These are phyloP conservation scores for Caerostris darwini DNA, from an alignment of 1,140 invertebrate species.

Conservation along the genomic window DNA sequence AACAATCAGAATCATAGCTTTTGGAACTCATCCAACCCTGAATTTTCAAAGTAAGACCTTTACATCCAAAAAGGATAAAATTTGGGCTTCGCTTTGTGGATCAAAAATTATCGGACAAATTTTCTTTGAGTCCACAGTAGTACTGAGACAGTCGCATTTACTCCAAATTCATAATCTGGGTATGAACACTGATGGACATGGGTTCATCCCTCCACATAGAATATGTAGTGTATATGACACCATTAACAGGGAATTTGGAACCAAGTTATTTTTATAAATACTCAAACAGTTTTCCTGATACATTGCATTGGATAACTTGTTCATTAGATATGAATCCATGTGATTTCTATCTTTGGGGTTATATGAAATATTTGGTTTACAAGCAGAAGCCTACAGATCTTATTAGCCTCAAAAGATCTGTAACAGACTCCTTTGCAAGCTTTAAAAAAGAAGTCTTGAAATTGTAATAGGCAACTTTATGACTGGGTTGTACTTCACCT, in stretches of 20 bases:
- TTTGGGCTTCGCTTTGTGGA: conserved; percentile 6
- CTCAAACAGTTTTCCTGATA: background rate
- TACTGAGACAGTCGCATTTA: background rate
- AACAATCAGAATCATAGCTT: background rate
- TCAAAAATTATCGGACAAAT: background rate
- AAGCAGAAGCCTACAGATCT: background rate
- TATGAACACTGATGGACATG: background rate
- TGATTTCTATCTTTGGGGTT: background rate
- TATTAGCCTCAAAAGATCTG: background rate
- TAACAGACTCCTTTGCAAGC: too few relatives aligned
- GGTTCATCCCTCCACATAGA: background rate
- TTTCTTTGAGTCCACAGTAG: conserved; percentile 19
- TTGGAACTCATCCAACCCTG: background rate
- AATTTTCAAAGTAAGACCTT: conserved; percentile 22
- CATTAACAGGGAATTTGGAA: too few relatives aligned
- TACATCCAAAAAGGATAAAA: background rate
- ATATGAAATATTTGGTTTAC: background rate
- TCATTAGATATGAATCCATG: background rate
- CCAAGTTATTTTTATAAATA: background rate
- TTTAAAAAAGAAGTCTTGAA: too few relatives aligned
- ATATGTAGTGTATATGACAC: too few relatives aligned
- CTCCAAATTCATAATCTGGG: too few relatives aligned
- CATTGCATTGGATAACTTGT: background rate
- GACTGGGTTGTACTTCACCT: too few relatives aligned
- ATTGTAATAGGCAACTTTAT: too few relatives aligned